These are phyloP conservation scores for Arion vulgaris DNA, from an alignment of 1,140 invertebrate genomes.

Conservation along the genomic window DNA sequence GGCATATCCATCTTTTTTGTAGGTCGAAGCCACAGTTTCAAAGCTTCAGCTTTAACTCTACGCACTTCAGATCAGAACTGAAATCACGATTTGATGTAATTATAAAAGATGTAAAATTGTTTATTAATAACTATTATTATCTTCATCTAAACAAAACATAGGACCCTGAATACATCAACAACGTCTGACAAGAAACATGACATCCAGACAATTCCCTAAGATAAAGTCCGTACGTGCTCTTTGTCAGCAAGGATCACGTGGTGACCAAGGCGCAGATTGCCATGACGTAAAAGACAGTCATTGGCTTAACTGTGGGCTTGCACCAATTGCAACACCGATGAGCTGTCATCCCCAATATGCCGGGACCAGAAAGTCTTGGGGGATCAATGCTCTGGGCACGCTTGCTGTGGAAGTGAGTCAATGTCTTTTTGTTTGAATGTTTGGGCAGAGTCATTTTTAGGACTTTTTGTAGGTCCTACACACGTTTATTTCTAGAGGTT, in stretches of 20 bases:
- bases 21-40: no score
- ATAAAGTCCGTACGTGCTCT: slow-evolving; percentile 63
- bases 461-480: no score
- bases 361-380: slow-evolving; percentile 64
- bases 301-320: slow-evolving; percentile 64
- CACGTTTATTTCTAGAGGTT: no score
- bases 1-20: no score
- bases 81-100: no score
- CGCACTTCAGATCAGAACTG: no score
- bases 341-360: slow-evolving; percentile 60
- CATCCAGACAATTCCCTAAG: slow-evolving; percentile 44
- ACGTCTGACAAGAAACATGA: not conserved
- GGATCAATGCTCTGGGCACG: slow-evolving; percentile 65
- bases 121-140: no score
- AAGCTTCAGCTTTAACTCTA: no score
- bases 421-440: not conserved
- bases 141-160: no score
- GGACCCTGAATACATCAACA: not conserved
- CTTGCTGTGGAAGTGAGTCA: slow-evolving; percentile 58
- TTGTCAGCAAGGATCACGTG: slow-evolving; percentile 41
- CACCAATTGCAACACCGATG: slow-evolving; percentile 67
- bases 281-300: slow-evolving; percentile 66
- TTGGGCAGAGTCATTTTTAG: no score
- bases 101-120: no score
- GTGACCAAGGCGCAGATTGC: slow-evolving; percentile 65